Base-by-base conservation (phyloP, 2,888 invertebrate species). In the Artemia sp. region DNA sequence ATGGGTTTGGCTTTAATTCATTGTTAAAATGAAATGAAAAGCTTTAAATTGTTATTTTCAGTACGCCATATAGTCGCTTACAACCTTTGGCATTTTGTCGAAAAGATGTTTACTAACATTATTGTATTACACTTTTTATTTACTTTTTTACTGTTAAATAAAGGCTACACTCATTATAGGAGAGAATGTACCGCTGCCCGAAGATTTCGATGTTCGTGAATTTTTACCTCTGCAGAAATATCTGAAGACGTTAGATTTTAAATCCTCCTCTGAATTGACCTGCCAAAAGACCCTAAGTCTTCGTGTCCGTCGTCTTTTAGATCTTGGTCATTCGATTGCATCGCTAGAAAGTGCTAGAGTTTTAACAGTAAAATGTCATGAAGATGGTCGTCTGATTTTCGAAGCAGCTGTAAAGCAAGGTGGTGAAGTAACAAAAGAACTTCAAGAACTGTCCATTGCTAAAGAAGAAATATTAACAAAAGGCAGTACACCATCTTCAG, bases 201-300 rank as follows among this genome's bases (percentile, higher is more conserved):
- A 90, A 78, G 90, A 91, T 78, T 84, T 85, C 75, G 87, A 88
- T 77, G 78, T 91, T 69, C 85, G 88, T 76, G 89, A 90, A 24
- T 91, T 90, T 79, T 78, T 87, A 72, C 90, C 89, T 0, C 79
- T 90, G 64, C 84, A 58, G 24, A 58, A 58, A 10, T 58, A 58
- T 24, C 24, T 58, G 14, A n/a, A 24, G 24, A 58, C 64, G 8
- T 58, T 58, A 24, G 64, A 58, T 1, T 58, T 58, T 12, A 58
- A 58, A 58, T 19, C 64, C 64, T 24, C 64, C n/a, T n/a, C 64
- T 8, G 24, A n/a, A n/a, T 24, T 58, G n/a, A 58, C 64, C 64
- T 58, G 8, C n/a, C 14, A 24, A n/a, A n/a, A 58, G 9, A 10
- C 14, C 24, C 14, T 24, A 8, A 58, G 11, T 9, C 64, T 58